phyloP scores from a whole-genome alignment of 2,797 vertebrate genomes.

The Aphelocoma californica region DNA sequence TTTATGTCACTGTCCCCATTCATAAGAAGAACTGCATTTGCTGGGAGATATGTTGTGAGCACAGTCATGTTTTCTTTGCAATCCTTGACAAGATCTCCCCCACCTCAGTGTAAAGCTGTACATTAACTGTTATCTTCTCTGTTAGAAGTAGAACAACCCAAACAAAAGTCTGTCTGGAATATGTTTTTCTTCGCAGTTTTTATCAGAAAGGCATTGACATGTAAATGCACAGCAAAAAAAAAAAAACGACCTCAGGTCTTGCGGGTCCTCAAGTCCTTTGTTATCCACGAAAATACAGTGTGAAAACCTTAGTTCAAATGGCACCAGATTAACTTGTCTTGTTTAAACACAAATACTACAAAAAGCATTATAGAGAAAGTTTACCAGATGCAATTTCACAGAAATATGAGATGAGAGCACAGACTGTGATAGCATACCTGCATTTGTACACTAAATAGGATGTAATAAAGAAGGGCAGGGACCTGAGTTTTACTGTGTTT shows the following conservation, averaged over 20 bases:
- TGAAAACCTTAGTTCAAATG: neutral
- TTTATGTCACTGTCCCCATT: slow-evolving; percentile 42
- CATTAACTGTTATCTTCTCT: neutral
- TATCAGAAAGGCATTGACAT: neutral
- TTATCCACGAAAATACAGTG: neutral
- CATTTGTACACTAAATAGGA: neutral
- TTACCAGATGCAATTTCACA: neutral
- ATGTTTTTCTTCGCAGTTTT: neutral
- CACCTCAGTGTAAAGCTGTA: neutral
- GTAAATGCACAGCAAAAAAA: neutral
- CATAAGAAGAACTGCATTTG: neutral
- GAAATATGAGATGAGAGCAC: neutral
- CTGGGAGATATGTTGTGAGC: neutral
- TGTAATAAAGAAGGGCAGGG: neutral
- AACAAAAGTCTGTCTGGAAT: neutral
- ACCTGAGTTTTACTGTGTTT: neutral
- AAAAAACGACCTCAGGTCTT: neutral
- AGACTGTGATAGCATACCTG: neutral
- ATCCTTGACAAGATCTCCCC: neutral
- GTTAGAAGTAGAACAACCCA: neutral
- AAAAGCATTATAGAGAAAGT: neutral
- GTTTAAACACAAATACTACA: neutral
- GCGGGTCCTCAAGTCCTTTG: neutral
- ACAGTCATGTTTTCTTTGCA: neutral
- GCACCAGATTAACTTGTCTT: neutral